Evolutionary conservation across 2,797 vertebrate genomes (phyloP).

Genomic region (Ctenopoma multispine): DNA sequence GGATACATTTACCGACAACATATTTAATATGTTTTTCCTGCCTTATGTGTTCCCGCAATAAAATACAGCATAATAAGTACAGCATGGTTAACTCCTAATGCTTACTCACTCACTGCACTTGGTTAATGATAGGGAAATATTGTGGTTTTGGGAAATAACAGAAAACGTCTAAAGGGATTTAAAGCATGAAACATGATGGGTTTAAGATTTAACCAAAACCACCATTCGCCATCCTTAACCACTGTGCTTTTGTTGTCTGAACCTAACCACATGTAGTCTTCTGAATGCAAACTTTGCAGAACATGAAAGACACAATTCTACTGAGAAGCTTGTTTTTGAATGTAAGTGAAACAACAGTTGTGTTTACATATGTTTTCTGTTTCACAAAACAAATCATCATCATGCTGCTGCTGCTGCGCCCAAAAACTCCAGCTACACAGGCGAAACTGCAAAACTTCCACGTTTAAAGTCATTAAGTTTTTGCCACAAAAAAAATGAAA

Average conservation of each 20-base stretch:
- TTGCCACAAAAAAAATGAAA: constrained; percentile 10
- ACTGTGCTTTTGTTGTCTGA: constrained; percentile 1
- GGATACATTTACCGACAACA: no score
- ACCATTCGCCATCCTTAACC: constrained; percentile 1
- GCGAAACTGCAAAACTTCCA: not conserved
- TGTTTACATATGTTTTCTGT: not conserved
- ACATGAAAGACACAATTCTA: not conserved
- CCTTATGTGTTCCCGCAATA: no score
- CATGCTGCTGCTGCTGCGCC: not conserved
- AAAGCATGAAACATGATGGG: not conserved
- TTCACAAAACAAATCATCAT: not conserved
- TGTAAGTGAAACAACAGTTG: not conserved
- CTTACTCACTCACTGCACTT: not conserved
- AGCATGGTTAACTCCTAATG: not conserved
- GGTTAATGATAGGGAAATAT: not conserved
- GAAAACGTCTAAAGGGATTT: not conserved
- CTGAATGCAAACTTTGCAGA: not conserved
- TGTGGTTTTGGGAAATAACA: not conserved
- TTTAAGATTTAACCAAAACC: constrained; percentile 6
- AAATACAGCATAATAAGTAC: not conserved
- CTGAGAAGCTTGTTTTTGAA: not conserved
- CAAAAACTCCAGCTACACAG: not conserved
- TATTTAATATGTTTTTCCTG: no score
- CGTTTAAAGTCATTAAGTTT: constrained; percentile 1
- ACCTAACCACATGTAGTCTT: not conserved